phyloP scores from a whole-genome alignment of 92 coral and sea anemone genomes.

The Palythoa grandiflora region DNA sequence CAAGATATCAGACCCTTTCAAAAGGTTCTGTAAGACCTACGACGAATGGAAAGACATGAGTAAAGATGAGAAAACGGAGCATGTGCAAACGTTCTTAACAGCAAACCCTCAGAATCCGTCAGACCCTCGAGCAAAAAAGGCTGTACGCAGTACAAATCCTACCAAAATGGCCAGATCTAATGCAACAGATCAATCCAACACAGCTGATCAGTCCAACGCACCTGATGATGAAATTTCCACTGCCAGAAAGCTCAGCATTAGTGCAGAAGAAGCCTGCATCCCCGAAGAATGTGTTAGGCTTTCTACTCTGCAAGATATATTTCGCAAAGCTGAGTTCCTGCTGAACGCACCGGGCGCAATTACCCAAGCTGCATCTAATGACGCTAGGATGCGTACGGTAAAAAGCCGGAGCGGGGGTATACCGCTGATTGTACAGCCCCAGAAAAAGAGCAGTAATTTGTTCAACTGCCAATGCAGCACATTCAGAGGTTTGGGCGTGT shows the following conservation, averaged over 20 bases:
- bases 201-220: neutral
- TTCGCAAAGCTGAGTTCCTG: conserved; percentile 56
- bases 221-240: neutral
- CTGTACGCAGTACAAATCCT: conserved; percentile 17
- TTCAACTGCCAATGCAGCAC: conserved; percentile 44
- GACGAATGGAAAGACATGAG: conserved; percentile 58
- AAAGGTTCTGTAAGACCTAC: conserved; percentile 17
- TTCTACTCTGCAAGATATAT: conserved; percentile 43
- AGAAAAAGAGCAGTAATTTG: conserved; percentile 13
- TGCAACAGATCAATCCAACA: neutral
- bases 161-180: neutral
- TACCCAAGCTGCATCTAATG: conserved; percentile 54
- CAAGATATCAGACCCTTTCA: neutral
- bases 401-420: conserved; percentile 51
- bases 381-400: conserved; percentile 48
- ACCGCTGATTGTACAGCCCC: conserved; percentile 53
- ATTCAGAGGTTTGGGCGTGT: conserved; percentile 11
- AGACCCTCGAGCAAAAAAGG: neutral
- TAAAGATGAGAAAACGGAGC: conserved; percentile 17
- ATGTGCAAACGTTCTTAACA: conserved; percentile 38
- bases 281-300: conserved; percentile 50
- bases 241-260: conserved; percentile 30
- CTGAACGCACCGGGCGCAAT: conserved; percentile 58
- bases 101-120: conserved; percentile 25
- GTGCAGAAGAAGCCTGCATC: conserved; percentile 54